Evolutionary conservation across 1,140 invertebrate species (phyloP).

Genomic region (Leptestheria dahalacensis): DNA sequence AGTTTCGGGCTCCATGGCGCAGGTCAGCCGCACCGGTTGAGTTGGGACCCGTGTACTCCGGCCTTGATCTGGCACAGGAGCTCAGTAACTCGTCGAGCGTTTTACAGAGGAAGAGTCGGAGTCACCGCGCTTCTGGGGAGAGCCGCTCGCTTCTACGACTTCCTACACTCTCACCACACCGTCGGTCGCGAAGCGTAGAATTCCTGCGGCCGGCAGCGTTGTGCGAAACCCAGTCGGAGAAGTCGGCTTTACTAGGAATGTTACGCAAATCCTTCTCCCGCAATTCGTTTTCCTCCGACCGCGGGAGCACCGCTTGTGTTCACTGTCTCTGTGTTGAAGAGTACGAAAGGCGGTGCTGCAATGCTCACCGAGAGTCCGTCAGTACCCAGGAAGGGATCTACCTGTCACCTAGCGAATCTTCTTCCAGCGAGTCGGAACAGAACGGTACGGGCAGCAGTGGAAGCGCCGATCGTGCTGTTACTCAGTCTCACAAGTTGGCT

Average conservation of each 20-base stretch:
- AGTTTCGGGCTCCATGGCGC: background rate
- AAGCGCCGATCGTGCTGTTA: background rate
- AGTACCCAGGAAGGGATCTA: slow-evolving; percentile 34
- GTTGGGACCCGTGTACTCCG: background rate
- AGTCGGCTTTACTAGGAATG: slow-evolving; percentile 11
- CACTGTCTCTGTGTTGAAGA: slow-evolving; percentile 32
- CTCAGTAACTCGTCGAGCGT: background rate
- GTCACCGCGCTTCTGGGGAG: too few relatives aligned
- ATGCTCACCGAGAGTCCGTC: slow-evolving; percentile 32
- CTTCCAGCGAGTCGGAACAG: background rate
- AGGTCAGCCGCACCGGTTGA: background rate
- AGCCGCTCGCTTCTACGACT: background rate
- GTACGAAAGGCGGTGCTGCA: slow-evolving; percentile 24
- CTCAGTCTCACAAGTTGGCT: slow-evolving; percentile 22
- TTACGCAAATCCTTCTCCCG: slow-evolving; percentile 15
- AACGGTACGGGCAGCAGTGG: background rate
- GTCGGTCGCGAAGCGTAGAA: slow-evolving; percentile 15
- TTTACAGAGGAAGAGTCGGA: too few relatives aligned
- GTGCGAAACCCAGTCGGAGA: background rate
- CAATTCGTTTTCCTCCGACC: slow-evolving; percentile 12
- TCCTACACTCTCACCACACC: background rate
- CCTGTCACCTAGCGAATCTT: background rate
- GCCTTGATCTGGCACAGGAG: background rate
- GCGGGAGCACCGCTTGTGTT: slow-evolving; percentile 13
- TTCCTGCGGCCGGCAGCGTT: background rate